A percentile compares a stretch with the other conserved stretches of the same genome.
These are phyloP conservation scores for Pseudochirops corinnae DNA, from an alignment of 2,797 vertebrate genomes.

Conservation along the genomic window DNA sequence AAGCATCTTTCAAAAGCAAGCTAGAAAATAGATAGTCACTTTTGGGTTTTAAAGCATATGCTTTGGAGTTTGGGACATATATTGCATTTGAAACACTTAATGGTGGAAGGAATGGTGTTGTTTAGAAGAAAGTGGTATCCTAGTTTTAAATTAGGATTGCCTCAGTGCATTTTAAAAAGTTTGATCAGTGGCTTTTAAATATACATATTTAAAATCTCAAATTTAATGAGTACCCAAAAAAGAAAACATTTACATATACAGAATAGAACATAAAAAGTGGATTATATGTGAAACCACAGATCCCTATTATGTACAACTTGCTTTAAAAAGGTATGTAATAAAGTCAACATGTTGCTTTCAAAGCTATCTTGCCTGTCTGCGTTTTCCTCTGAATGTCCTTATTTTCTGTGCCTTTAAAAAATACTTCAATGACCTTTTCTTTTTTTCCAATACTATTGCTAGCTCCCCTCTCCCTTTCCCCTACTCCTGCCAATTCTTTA, in stretches of 20 bases:
- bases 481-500: background rate
- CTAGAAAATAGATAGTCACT: constrained; percentile 8
- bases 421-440: background rate
- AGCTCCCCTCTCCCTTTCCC: background rate
- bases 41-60: background rate
- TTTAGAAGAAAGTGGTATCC: background rate
- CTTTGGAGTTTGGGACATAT: constrained; percentile 21
- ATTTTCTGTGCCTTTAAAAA: background rate
- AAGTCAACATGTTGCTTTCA: background rate
- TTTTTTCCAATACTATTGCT: background rate
- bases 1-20: constrained; percentile 30
- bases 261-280: background rate
- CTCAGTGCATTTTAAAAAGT: background rate
- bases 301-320: background rate
- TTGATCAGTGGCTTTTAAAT: background rate
- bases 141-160: background rate
- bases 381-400: background rate
- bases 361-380: background rate
- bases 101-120: background rate
- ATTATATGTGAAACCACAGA: background rate
- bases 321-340: background rate
- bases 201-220: background rate
- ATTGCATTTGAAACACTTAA: background rate
- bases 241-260: constrained; percentile 2
- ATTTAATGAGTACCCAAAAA: background rate